phyloP scores from a whole-genome alignment of 1,140 invertebrate species.

The Drosophila auraria region DNA sequence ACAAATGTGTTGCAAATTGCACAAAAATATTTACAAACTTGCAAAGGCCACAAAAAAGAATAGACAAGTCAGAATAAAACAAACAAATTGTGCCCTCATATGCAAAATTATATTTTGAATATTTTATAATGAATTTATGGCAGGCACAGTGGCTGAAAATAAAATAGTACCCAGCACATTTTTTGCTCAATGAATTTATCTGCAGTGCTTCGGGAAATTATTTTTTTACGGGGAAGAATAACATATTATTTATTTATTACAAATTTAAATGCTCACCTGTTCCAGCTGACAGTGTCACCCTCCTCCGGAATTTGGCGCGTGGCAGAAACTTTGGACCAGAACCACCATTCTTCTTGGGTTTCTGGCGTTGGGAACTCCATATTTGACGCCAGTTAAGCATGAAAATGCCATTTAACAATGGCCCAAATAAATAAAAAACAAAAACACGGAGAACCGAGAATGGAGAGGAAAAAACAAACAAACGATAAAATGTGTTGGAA shows the following conservation, averaged over 20 bases:
- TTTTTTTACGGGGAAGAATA: slow-evolving; percentile 44
- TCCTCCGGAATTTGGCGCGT: slow-evolving; percentile 47
- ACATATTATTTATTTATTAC: slow-evolving; percentile 44
- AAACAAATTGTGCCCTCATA: slow-evolving; percentile 25
- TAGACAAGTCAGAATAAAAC: slow-evolving; percentile 26
- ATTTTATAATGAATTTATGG: slow-evolving; percentile 57
- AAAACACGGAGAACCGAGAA: slow-evolving; percentile 17
- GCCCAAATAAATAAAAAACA: slow-evolving; percentile 76
- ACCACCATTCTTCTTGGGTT: background rate
- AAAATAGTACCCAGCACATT: slow-evolving; percentile 18
- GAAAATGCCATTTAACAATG: slow-evolving; percentile 82
- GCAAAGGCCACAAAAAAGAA: slow-evolving; percentile 17
- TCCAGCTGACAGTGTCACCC: background rate
- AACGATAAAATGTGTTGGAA: slow-evolving; percentile 68
- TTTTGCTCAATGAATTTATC: slow-evolving; percentile 44
- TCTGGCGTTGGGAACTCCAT: slow-evolving; percentile 51
- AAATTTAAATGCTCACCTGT: slow-evolving; percentile 51
- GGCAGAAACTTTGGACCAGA: slow-evolving; percentile 60
- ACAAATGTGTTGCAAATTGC: slow-evolving; percentile 44
- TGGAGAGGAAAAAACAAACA: slow-evolving; percentile 35
- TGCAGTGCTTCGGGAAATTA: slow-evolving; percentile 43
- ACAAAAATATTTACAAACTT: slow-evolving; percentile 61
- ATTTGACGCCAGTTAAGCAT: slow-evolving; percentile 82
- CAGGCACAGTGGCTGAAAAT: slow-evolving; percentile 12
- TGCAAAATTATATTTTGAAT: slow-evolving; percentile 56